A percentile compares a stretch with the other conserved stretches of the same genome.
phyloP scores from a whole-genome alignment of 2,797 vertebrate species.

The Alcedo atthis region DNA sequence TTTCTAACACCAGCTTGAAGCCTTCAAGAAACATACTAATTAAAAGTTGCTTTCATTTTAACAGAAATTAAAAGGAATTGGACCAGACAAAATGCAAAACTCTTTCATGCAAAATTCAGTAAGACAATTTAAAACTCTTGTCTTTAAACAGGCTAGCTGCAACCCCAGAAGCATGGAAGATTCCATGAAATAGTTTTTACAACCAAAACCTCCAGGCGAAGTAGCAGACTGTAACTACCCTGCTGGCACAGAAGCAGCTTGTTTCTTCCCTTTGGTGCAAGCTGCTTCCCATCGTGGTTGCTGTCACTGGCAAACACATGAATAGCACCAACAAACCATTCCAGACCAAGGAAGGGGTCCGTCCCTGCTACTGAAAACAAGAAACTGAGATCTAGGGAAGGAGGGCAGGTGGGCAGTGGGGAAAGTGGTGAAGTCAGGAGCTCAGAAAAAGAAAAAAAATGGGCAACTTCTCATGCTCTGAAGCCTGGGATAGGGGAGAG shows the following conservation, averaged over 20 bases:
- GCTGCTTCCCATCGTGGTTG: not conserved
- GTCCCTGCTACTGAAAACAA: not conserved
- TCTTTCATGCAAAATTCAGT: not conserved
- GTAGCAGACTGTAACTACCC: not conserved
- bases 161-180: not conserved
- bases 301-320: not conserved
- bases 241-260: not conserved
- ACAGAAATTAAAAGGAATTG: not conserved
- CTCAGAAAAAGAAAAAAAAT: not conserved
- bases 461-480: not conserved
- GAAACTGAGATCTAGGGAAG: not conserved
- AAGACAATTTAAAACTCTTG: not conserved
- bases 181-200: not conserved
- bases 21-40: not conserved
- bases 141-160: not conserved
- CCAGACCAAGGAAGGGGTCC: not conserved
- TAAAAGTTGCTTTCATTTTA: not conserved
- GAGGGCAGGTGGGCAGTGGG: rapidly evolving
- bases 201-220: not conserved
- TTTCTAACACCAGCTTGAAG: not conserved
- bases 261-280: not conserved
- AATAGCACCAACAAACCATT: not conserved
- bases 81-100: not conserved
- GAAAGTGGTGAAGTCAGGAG: not conserved
- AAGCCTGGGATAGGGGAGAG: not conserved